Evolutionary conservation across 1,140 invertebrate genomes (phyloP).

Genomic region (Conus ventricosus): DNA sequence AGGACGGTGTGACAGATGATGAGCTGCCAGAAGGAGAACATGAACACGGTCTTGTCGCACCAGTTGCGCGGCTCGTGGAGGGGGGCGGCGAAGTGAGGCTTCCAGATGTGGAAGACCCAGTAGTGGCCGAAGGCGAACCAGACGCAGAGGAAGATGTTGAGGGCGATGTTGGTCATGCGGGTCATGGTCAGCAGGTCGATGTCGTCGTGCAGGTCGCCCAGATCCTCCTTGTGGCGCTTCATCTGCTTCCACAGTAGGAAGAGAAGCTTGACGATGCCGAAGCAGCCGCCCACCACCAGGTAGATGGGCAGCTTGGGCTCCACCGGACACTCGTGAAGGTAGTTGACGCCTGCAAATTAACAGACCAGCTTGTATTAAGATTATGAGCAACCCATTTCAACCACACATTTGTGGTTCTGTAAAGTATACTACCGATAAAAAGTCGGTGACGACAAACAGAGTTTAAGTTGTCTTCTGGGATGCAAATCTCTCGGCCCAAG

Average conservation of each 20-base stretch:
- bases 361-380: too few relatives aligned
- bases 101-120: conserved; percentile 59
- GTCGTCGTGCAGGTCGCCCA: conserved; percentile 53
- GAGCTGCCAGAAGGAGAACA: conserved; percentile 79
- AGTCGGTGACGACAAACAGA: too few relatives aligned
- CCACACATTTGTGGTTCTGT: too few relatives aligned
- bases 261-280: conserved; percentile 62
- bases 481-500: too few relatives aligned
- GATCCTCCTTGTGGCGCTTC: conserved; percentile 49
- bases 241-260: conserved; percentile 54
- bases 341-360: conserved; percentile 60
- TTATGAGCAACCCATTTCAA: too few relatives aligned
- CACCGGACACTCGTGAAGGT: conserved; percentile 66
- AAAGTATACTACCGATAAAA: too few relatives aligned
- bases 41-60: conserved; percentile 68
- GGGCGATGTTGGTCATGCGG: conserved; percentile 53
- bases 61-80: conserved; percentile 77
- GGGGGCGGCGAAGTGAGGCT: conserved; percentile 74
- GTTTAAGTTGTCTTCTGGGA: too few relatives aligned
- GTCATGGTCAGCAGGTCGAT: conserved; percentile 51
- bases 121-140: conserved; percentile 82
- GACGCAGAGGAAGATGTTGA: conserved; percentile 78
- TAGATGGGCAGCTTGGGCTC: conserved; percentile 69
- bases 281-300: conserved; percentile 66
- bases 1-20: conserved; percentile 67